Percentiles rank a stretch among this genome's conserved stretches.
Evolutionary conservation across 1,140 invertebrate species (phyloP).

Genomic region (Drepana arcuata): DNA sequence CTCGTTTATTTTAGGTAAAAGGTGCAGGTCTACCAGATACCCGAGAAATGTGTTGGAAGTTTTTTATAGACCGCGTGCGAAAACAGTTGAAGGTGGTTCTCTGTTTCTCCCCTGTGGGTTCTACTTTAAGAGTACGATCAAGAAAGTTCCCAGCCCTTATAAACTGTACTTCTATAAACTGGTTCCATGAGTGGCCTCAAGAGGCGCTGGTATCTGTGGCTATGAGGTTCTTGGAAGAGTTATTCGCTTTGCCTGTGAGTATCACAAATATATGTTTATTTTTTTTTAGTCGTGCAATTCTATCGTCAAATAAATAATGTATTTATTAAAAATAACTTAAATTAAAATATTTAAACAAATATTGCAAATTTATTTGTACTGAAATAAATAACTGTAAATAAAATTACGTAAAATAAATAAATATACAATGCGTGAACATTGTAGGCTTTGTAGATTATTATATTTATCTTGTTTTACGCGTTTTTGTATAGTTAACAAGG

Average conservation of each 20-base stretch:
- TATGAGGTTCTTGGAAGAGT: conserved; percentile 87
- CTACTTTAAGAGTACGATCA: conserved; percentile 89
- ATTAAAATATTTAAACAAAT: not conserved
- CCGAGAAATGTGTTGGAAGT: conserved; percentile 97
- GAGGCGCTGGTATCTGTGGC: conserved; percentile 95
- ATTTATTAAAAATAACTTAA: not conserved
- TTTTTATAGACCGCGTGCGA: conserved; percentile 95
- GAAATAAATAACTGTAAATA: too few relatives aligned
- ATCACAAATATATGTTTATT: too few relatives aligned
- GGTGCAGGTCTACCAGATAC: conserved; percentile 89
- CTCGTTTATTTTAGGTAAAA: conserved; percentile 75
- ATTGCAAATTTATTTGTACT: not conserved
- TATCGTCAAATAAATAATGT: too few relatives aligned
- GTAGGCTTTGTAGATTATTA: too few relatives aligned
- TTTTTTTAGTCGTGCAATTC: too few relatives aligned
- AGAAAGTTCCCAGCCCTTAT: conserved; percentile 96
- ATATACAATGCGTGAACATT: too few relatives aligned
- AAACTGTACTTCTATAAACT: conserved; percentile 95
- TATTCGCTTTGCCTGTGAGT: conserved; percentile 83
- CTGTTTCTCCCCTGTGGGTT: conserved; percentile 95
- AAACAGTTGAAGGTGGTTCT: conserved; percentile 92
- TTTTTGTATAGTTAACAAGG: too few relatives aligned
- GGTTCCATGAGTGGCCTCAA: conserved; percentile 99
- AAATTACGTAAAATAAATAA: too few relatives aligned
- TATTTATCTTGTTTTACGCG: too few relatives aligned